A percentile compares a stretch with the other conserved stretches of the same genome.
Evolutionary conservation across 2,797 vertebrate species (phyloP).

Genomic region (Peromyscus attwateri): DNA sequence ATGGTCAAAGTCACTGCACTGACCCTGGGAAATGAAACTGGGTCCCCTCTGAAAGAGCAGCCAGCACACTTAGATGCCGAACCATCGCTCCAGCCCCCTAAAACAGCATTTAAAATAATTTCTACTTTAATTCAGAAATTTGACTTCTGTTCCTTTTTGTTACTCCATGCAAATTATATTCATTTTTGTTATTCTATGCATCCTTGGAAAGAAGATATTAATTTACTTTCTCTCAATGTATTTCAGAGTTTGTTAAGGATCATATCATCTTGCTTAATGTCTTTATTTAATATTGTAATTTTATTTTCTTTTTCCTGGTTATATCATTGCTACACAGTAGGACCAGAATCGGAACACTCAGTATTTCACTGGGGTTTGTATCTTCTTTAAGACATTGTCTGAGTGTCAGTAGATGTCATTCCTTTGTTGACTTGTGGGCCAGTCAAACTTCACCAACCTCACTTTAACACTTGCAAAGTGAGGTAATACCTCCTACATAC

Average conservation of each 20-base stretch:
- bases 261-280: background rate
- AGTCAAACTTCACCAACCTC: conserved; percentile 44
- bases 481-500: conserved; percentile 66
- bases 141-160: background rate
- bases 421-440: conserved; percentile 20
- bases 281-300: conserved; percentile 10
- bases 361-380: background rate
- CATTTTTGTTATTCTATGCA: background rate
- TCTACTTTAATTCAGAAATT: background rate
- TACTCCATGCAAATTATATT: background rate
- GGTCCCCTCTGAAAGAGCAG: background rate
- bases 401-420: background rate
- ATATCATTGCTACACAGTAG: background rate
- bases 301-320: conserved; percentile 2
- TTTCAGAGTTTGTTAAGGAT: background rate
- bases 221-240: background rate
- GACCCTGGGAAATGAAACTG: background rate
- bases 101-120: background rate
- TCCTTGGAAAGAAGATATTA: background rate
- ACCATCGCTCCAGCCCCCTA: background rate
- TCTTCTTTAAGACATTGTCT: background rate
- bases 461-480: conserved; percentile 64
- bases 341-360: background rate
- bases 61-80: background rate
- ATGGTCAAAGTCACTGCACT: background rate